Evolutionary conservation across 2,113 vertebrate species (phyloP).

Genomic region (Hoplias malabaricus): DNA sequence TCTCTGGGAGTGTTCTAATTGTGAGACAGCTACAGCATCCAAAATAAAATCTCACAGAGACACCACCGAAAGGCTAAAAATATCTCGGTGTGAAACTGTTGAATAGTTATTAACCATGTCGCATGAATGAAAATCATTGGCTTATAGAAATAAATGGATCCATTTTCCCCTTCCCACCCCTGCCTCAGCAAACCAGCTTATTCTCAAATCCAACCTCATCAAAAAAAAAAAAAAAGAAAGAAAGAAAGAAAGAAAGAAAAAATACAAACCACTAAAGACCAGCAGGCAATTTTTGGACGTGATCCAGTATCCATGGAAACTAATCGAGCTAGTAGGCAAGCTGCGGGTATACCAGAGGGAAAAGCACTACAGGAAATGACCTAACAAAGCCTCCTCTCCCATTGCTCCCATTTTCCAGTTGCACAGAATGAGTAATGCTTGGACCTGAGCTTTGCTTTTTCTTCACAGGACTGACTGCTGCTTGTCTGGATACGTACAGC

Average conservation of each 20-base stretch:
- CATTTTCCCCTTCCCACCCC: slow-evolving; percentile 10
- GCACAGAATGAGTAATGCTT: slow-evolving; percentile 72
- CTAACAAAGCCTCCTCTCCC: slow-evolving; percentile 72
- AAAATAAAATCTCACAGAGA: not conserved
- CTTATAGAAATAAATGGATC: not conserved
- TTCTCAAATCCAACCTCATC: slow-evolving; percentile 40
- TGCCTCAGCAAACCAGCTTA: slow-evolving; percentile 1
- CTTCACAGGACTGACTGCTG: slow-evolving; percentile 46
- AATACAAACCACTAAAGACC: slow-evolving; percentile 42
- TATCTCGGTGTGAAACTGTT: not conserved
- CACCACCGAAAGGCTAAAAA: not conserved
- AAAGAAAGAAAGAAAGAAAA: slow-evolving; percentile 16
- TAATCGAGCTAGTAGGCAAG: slow-evolving; percentile 62
- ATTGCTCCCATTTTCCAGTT: slow-evolving; percentile 78
- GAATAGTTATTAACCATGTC: not conserved
- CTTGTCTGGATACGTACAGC: slow-evolving; percentile 57
- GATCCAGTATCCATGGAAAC: slow-evolving; percentile 70
- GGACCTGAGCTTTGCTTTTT: slow-evolving; percentile 55
- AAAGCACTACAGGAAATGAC: slow-evolving; percentile 75
- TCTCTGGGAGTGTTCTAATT: not conserved
- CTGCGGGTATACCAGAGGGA: slow-evolving; percentile 50
- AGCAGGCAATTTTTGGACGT: slow-evolving; percentile 56
- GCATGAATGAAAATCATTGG: slow-evolving; percentile 26
- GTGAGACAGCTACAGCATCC: not conserved
- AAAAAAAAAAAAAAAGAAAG: slow-evolving; percentile 19